Base-by-base conservation (phyloP, 2,113 vertebrate species). In the Daphoenositta chrysoptera region DNA sequence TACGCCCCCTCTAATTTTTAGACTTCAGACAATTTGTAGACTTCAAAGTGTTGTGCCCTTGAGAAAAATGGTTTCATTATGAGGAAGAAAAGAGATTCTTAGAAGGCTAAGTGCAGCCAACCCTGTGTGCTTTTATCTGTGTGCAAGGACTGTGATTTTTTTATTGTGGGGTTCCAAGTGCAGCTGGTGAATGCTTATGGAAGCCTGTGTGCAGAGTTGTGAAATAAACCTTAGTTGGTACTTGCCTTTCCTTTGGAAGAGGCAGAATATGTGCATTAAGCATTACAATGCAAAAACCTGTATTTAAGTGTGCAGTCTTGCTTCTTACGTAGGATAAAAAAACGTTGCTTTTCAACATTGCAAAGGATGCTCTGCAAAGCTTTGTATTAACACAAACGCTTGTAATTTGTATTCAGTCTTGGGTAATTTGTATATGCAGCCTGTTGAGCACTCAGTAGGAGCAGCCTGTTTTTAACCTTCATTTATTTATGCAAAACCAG, bases 401-500 rank as follows among this genome's bases (percentile, higher is more conserved):
- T 76, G 60, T 51, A 58, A 42, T 72, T 79, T 88, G 26, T 88
- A 31, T 64, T 77, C 20, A 9, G 40, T 56, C 22, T 53, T 86
- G 60, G 24, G 8, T 83, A 71, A 86, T 72, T 83, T 87, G 45
- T 90, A 2, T 87, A n/a, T 37, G 42, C 40, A 84, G 69, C 40
- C 33, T 82, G 71, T 94, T 83, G 69, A 92, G 35, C 57, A 14
- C 69, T 60, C 33, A 27, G 68, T 69, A 90, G 61, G 86, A 80
- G 50, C 44, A 73, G 50, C 31, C 66, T 94, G 31, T 81, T 96
- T 95, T 91, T 94, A 83, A 81, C 78, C 57, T 68, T 58, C 10
- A 3, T 90, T 96, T 91, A 81, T 94, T 95, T 93, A 85, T 94
- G 89, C 87, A 96, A 91, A 96, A 69, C 82, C 50, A 47, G 50